These are phyloP conservation scores for Tyria jacobaeae DNA, from an alignment of 2,888 invertebrate species.

Conservation along the genomic window DNA sequence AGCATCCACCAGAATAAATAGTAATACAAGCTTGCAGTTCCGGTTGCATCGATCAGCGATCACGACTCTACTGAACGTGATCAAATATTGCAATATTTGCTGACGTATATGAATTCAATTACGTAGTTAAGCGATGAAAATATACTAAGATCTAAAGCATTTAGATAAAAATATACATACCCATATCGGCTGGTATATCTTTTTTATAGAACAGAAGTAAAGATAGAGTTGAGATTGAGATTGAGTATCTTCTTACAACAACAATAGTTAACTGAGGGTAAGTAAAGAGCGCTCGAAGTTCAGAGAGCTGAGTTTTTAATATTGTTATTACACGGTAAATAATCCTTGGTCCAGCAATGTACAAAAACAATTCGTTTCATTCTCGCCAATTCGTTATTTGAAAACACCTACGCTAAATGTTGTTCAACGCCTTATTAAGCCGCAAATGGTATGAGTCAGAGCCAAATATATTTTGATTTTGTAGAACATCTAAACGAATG, in stretches of 20 bases:
- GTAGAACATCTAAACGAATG: background rate
- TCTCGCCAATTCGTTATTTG: constrained; percentile 36
- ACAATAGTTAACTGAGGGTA: background rate
- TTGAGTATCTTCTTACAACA: no score
- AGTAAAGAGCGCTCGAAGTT: background rate
- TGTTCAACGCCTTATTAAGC: constrained; percentile 24
- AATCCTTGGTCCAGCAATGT: constrained; percentile 20
- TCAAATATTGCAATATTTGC: background rate
- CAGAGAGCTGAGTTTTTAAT: background rate
- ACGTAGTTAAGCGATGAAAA: background rate
- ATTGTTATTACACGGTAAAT: constrained; percentile 3
- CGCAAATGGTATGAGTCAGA: constrained; percentile 30
- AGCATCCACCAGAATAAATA: background rate
- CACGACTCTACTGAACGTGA: background rate
- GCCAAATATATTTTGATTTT: constrained; percentile 29
- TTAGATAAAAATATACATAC: no score
- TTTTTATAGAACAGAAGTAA: no score
- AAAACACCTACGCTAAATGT: constrained; percentile 31
- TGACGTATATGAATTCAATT: background rate
- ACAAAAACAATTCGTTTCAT: constrained; percentile 29
- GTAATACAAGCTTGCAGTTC: background rate
- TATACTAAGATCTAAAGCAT: background rate
- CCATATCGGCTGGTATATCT: no score
- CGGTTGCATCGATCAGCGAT: background rate
- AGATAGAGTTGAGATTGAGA: no score